Conservation (phyloP, 1,140 invertebrate species). For the Diorhabda carinulata region DNA sequence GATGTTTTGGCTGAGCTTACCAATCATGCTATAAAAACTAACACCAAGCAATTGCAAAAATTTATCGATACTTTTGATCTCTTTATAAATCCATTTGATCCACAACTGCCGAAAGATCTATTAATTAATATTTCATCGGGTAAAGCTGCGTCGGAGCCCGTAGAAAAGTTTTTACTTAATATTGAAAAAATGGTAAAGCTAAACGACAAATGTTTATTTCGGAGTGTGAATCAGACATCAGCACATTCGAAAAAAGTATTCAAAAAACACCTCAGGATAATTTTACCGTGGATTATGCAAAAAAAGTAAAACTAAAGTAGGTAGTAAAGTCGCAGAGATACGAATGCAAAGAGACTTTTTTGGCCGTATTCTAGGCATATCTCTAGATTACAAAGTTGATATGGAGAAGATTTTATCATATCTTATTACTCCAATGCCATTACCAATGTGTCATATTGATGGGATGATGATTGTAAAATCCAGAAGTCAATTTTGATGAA, state of each 20-base stretch:
- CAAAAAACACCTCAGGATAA: constrained; percentile 3
- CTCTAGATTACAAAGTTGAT: constrained; percentile 20
- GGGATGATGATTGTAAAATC: constrained; percentile 15
- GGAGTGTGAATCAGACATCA: constrained; percentile 12
- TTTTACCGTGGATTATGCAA: constrained; percentile 1
- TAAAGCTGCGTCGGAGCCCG: not conserved
- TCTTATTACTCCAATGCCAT: constrained; percentile 19
- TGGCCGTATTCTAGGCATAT: not conserved
- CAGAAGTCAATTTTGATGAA: constrained; percentile 34
- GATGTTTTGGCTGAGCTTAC: constrained; percentile 30
- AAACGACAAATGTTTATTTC: constrained; percentile 23
- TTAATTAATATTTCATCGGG: constrained; percentile 33
- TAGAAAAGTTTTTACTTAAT: constrained; percentile 35
- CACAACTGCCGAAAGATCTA: constrained; percentile 24
- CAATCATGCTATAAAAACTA: constrained; percentile 30
- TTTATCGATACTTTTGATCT: constrained; percentile 28
- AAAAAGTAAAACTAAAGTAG: constrained; percentile 13
- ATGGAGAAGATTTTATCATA: constrained; percentile 19
- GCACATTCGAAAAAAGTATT: constrained; percentile 12
- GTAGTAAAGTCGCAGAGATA: too few relatives aligned
- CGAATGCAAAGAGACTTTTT: constrained; percentile 18
- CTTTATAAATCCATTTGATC: constrained; percentile 30
- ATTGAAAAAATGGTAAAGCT: too few relatives aligned
- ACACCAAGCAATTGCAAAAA: constrained; percentile 24
- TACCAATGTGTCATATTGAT: constrained; percentile 21